These are phyloP conservation scores for Oxyura jamaicensis DNA, from an alignment of 2,113 vertebrate species.

Conservation along the genomic window DNA sequence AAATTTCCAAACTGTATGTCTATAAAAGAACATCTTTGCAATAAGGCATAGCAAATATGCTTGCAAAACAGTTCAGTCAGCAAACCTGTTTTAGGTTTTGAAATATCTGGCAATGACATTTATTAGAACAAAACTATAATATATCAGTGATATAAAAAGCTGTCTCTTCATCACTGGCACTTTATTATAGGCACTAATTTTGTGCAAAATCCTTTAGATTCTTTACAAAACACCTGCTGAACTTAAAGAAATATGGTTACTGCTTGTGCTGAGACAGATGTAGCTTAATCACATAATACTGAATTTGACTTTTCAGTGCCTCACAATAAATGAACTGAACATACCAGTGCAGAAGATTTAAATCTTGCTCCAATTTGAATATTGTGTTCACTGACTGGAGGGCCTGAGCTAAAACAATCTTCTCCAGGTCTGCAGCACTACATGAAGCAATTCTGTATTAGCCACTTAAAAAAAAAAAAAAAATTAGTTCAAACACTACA, in stretches of 20 bases:
- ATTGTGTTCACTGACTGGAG: constrained; percentile 21
- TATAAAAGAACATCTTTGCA: constrained; percentile 82
- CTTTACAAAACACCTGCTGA: constrained; percentile 82
- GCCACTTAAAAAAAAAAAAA: not conserved
- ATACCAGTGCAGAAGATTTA: constrained; percentile 60
- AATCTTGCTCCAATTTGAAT: constrained; percentile 72
- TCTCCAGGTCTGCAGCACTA: constrained; percentile 9
- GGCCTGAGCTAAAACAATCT: constrained; percentile 26
- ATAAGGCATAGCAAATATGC: constrained; percentile 79
- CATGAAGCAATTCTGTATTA: constrained; percentile 39
- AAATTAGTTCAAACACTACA: not conserved
- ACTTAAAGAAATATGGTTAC: constrained; percentile 83
- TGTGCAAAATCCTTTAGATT: constrained; percentile 78
- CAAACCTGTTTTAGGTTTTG: constrained; percentile 79
- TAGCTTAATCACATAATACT: constrained; percentile 82
- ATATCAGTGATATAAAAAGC: constrained; percentile 81
- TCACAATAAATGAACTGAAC: constrained; percentile 77
- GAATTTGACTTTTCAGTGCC: constrained; percentile 76
- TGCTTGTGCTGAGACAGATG: constrained; percentile 79
- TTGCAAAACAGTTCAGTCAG: constrained; percentile 82
- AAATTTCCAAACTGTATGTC: constrained; percentile 81
- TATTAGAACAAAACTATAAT: constrained; percentile 82
- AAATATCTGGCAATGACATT: constrained; percentile 84
- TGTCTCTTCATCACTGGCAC: constrained; percentile 76
- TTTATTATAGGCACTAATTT: constrained; percentile 84